Conservation (phyloP, 1,140 invertebrate genomes). For the Carposina sasakii region DNA sequence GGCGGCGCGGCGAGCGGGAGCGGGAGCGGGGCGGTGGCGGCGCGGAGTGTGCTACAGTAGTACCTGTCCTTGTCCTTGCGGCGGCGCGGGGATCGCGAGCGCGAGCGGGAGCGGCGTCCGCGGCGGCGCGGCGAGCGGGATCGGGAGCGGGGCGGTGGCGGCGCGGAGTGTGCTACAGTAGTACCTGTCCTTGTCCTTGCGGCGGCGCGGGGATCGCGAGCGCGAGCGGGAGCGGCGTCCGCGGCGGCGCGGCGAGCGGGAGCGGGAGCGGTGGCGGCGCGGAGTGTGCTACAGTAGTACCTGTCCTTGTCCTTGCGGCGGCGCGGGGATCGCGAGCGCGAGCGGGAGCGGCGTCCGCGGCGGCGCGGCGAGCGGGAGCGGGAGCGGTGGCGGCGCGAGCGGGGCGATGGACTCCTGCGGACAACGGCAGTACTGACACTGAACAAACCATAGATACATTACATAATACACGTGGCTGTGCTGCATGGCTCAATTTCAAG, state of each 20-base stretch:
- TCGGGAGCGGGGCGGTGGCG: constrained; percentile 57
- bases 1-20: constrained; percentile 18
- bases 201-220: constrained; percentile 32
- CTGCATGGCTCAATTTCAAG: too few relatives aligned
- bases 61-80: too few relatives aligned
- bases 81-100: too few relatives aligned
- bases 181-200: constrained; percentile 43
- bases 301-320: too few relatives aligned
- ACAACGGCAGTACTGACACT: constrained; percentile 18
- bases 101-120: constrained; percentile 17
- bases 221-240: constrained; percentile 37
- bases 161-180: constrained; percentile 71
- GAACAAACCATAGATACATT: neutral
- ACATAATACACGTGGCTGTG: neutral
- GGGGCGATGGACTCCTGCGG: constrained; percentile 74
- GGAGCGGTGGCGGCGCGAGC: constrained; percentile 66
- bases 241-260: constrained; percentile 57
- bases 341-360: constrained; percentile 38
- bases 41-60: too few relatives aligned
- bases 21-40: too few relatives aligned
- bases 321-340: constrained; percentile 55
- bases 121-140: constrained; percentile 18
- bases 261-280: constrained; percentile 70
- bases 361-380: constrained; percentile 62
- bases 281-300: too few relatives aligned